Conservation (phyloP, 1,140 invertebrate species). For the Euura lappo region DNA sequence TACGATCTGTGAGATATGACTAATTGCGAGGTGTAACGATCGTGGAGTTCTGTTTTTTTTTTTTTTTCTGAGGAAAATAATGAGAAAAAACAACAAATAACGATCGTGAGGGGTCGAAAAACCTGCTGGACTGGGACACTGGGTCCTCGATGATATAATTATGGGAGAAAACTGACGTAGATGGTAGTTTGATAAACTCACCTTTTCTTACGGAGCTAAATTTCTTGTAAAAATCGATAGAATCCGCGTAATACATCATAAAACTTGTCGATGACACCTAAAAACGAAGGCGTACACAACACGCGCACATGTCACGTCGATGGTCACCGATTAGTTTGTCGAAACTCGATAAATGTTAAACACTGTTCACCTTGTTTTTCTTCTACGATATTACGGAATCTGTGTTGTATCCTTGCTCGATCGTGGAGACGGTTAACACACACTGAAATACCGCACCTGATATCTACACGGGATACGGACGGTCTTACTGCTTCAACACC, state of each 20-base stretch:
- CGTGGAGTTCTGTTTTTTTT: too few relatives aligned
- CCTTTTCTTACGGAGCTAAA: conserved; percentile 49
- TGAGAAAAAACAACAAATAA: too few relatives aligned
- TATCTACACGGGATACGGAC: conserved; percentile 2
- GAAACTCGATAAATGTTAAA: conserved; percentile 8
- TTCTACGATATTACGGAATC: conserved; percentile 15
- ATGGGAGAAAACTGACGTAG: too few relatives aligned
- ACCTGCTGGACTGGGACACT: too few relatives aligned
- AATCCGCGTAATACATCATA: conserved; percentile 54
- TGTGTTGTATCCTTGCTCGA: not conserved
- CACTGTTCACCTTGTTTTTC: conserved; percentile 6
- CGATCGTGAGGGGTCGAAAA: too few relatives aligned
- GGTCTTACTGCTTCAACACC: conserved; percentile 41
- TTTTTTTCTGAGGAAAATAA: too few relatives aligned
- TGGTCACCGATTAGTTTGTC: not conserved
- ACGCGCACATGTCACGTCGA: conserved; percentile 47
- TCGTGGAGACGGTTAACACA: not conserved
- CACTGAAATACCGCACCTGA: conserved; percentile 8
- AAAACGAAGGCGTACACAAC: conserved; percentile 41
- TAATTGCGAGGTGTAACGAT: too few relatives aligned
- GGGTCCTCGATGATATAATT: too few relatives aligned
- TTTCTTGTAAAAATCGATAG: conserved; percentile 43
- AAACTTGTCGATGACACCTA: conserved; percentile 46
- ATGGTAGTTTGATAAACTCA: conserved; percentile 24
- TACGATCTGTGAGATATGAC: too few relatives aligned